Evolutionary conservation across 1,140 invertebrate species (phyloP).

Genomic region (Cyphomyrmex costatus): DNA sequence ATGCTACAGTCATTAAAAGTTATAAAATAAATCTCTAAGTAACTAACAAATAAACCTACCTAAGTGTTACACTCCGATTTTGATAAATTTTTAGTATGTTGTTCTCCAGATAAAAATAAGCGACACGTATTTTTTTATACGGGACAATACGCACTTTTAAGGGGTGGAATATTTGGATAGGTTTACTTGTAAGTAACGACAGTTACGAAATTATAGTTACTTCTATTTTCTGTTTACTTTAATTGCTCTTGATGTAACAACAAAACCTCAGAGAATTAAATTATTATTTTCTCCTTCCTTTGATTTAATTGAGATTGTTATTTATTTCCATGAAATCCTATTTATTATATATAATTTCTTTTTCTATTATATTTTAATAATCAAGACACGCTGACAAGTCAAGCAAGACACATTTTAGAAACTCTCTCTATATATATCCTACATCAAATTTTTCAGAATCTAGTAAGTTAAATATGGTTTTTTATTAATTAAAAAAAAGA

Average conservation of each 20-base stretch:
- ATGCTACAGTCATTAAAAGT: no score
- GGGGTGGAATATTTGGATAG: background rate
- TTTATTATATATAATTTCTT: background rate
- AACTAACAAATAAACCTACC: no score
- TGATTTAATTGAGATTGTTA: slow-evolving; percentile 4
- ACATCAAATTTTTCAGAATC: slow-evolving; percentile 32
- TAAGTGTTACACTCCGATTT: no score
- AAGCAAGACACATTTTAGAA: slow-evolving; percentile 7
- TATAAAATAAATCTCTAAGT: no score
- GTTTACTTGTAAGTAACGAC: background rate
- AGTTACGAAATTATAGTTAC: background rate
- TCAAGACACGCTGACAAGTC: slow-evolving; percentile 5
- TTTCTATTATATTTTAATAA: slow-evolving; percentile 41
- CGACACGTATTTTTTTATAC: no score
- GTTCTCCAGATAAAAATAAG: no score
- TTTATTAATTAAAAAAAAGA: slow-evolving; percentile 43
- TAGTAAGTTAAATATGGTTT: slow-evolving; percentile 5
- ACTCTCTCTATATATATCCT: slow-evolving; percentile 27
- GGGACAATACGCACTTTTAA: no score
- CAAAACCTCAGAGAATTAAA: background rate
- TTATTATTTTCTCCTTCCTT: background rate
- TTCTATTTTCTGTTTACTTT: background rate
- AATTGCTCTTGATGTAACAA: background rate
- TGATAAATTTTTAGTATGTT: no score
- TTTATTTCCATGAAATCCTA: background rate